These are phyloP conservation scores for Scelioninae gen. 1 DNA, from an alignment of 2,888 invertebrate genomes.

Conservation along the genomic window DNA sequence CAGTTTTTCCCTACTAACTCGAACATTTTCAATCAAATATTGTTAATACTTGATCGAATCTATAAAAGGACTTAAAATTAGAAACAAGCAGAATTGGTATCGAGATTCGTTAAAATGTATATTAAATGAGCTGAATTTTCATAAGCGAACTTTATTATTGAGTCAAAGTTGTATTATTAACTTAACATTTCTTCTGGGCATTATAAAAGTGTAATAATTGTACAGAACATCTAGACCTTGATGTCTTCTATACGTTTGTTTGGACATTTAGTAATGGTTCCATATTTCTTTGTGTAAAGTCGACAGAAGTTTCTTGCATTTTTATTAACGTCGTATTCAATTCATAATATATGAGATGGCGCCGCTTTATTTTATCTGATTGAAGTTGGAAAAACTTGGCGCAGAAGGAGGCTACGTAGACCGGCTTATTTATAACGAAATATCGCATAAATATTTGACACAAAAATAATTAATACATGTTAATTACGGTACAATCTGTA, in stretches of 20 bases:
- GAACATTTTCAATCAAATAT: no score
- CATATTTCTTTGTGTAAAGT: slow-evolving; percentile 34
- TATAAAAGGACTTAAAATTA: no score
- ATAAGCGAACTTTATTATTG: slow-evolving; percentile 8
- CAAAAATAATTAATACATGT: no score
- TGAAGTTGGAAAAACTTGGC: slow-evolving; percentile 37
- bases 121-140: slow-evolving; percentile 1
- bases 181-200: slow-evolving; percentile 2
- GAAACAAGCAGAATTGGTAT: no score
- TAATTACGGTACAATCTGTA: no score
- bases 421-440: slow-evolving; percentile 11
- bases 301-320: slow-evolving; percentile 13
- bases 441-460: background rate
- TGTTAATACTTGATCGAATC: no score
- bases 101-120: no score
- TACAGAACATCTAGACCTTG: slow-evolving; percentile 33
- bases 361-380: slow-evolving; percentile 47
- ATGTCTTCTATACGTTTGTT: slow-evolving; percentile 3
- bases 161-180: slow-evolving; percentile 27
- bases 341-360: slow-evolving; percentile 55
- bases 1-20: no score
- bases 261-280: slow-evolving; percentile 45
- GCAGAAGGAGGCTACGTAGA: background rate
- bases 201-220: slow-evolving; percentile 29
- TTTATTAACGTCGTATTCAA: slow-evolving; percentile 32